Percentiles rank a stretch among this genome's conserved stretches.
Evolutionary conservation across 2,113 vertebrate species (phyloP).

Genomic region (Corapipo altera): DNA sequence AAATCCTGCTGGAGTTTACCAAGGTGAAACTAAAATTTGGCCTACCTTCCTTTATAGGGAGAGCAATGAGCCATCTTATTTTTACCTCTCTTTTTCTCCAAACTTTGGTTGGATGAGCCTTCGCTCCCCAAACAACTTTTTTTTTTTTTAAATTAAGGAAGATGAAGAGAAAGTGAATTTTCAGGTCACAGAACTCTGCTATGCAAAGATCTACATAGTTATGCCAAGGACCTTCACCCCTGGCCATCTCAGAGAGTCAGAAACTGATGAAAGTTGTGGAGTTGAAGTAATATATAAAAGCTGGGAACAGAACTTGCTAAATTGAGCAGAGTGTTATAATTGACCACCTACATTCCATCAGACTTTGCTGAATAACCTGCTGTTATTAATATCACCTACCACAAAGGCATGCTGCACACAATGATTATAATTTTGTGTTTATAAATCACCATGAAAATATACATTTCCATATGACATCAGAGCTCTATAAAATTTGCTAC

Average conservation of each 20-base stretch:
- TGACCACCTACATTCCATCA: not conserved
- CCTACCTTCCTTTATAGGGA: not conserved
- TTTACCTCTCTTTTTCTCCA: not conserved
- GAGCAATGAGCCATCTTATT: not conserved
- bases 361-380: not conserved
- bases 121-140: fast-evolving
- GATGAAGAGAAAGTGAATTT: not conserved
- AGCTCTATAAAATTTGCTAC: not conserved
- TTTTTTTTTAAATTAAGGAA: not conserved
- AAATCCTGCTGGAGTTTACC: not conserved
- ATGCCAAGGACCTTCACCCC: not conserved
- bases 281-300: not conserved
- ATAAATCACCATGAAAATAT: not conserved
- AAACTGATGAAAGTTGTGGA: not conserved
- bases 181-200: not conserved
- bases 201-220: not conserved
- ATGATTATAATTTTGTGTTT: not conserved
- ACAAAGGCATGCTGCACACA: not conserved
- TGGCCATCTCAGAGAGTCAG: not conserved
- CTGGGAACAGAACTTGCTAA: not conserved
- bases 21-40: not conserved
- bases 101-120: not conserved
- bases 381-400: not conserved
- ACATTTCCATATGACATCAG: not conserved
- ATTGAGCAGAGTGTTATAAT: not conserved